Evolutionary conservation across 2,888 invertebrate genomes (phyloP), one percentile per base, ranked within the genome.

Genomic region (Euzophera pinguis): DNA sequence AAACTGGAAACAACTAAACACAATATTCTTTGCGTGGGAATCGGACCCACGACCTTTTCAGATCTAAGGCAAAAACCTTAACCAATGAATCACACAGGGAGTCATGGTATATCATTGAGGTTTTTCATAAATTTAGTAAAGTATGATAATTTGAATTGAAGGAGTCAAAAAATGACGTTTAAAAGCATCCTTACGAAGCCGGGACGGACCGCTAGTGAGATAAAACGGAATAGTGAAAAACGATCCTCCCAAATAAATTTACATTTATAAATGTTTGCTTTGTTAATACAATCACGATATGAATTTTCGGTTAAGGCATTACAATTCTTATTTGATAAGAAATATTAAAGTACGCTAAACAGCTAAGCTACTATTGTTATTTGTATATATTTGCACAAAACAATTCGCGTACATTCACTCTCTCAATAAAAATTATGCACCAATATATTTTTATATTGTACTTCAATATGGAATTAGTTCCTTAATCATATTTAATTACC

Each of bases 211-310:
- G 22, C 22, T 34, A 34, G 34, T 34, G 10, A 34, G n/a, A 35
- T n/a, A n/a, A n/a, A 35, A n/a, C n/a, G 3, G 35, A 1, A 10
- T n/a, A 1, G 22, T 34, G 29, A 39, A 42, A 53, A 48, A 48
- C 39, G 41, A 50, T 41, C 29, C 14, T 13, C 6, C 8, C 22
- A 3, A 48, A 50, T 50, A 50, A 39, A 34, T 50, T 53, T 54
- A 32, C 9, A 32, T 51, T 53, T n/a, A n/a, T n/a, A 27, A 47
- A 47, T 49, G 72, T 69, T 83, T 84, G 83, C 77, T 84, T 86
- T 82, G 81, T 65, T 50, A 86, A 86, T 83, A 85, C 84, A 86
- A 86, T 85, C 87, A 89, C 86, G 89, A 88, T 89, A 90, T 88
- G 89, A 84, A 66, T 70, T 82, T 83, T 78, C 78, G 73, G 75